phyloP scores from a whole-genome alignment of 2,113 vertebrate genomes.

The Thryonomys swinderianus region DNA sequence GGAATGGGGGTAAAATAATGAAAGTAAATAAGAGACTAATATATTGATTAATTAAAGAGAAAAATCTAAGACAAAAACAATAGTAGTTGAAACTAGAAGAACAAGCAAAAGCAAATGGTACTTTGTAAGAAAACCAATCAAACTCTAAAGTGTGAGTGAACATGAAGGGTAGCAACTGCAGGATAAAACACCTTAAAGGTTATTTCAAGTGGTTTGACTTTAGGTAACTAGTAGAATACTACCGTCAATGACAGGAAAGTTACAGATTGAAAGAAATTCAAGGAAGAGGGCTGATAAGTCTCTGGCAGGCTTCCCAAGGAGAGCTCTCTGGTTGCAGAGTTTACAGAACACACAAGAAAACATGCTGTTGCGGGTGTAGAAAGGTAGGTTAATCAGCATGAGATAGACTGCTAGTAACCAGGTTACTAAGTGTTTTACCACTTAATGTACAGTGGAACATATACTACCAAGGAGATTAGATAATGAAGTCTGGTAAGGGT shows the following conservation, averaged over 20 bases:
- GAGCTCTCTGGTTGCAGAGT: not conserved
- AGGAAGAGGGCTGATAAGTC: not conserved
- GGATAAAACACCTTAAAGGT: constrained; percentile 35
- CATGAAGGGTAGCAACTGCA: not conserved
- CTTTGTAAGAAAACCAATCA: constrained; percentile 36
- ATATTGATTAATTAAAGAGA: not conserved
- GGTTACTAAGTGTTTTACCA: constrained; percentile 18
- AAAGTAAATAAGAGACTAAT: not conserved
- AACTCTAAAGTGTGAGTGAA: not conserved
- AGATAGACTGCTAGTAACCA: not conserved
- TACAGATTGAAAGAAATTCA: not conserved
- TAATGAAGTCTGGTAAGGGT: constrained; percentile 15
- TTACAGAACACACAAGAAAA: constrained; percentile 17
- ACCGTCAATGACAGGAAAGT: not conserved
- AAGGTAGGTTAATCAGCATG: not conserved
- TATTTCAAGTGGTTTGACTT: constrained; percentile 10
- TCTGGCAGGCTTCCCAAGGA: not conserved
- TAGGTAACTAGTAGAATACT: not conserved
- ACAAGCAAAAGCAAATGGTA: not conserved
- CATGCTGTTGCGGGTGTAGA: not conserved
- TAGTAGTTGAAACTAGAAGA: not conserved
- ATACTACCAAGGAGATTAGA: constrained; percentile 31
- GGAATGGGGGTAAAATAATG: not conserved
- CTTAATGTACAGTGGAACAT: constrained; percentile 23
- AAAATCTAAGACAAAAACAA: not conserved